Evolutionary conservation across 2,888 invertebrate species (phyloP), one percentile per base, ranked within the genome.

Genomic region (Helicoverpa assulta): DNA sequence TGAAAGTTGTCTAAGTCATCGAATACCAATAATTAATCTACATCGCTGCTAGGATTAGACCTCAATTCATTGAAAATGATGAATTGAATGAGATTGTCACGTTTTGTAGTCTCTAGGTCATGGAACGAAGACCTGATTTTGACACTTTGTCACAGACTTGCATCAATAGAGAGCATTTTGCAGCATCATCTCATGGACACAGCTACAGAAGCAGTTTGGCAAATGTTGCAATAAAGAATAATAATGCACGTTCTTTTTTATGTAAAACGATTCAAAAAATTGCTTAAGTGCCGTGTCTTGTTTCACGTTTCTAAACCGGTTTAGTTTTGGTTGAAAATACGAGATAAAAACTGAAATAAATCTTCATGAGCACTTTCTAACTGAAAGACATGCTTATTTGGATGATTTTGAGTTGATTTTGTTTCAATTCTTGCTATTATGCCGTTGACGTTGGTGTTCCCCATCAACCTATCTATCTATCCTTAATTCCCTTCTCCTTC

Each of bases 181-280:
- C 51, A n/a, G 52, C 29, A 21, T 10, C 56, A 59, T 63, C 52
- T 51, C 43, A 60, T 14, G 55, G 58, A 54, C 47, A 59, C 55
- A 58, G 33, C 10, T 26, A 10, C 62, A 67, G 67, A 68, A 68
- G 68, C 54, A 73, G 57, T 58, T 69, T 59, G 52, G 54, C 55
- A 67, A 79, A 57, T 33, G 65, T 61, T 75, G 64, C 66, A 68
- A 72, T 79, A 68, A 71, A 70, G 2, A 53, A 33, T 53, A 52
- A 50, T 66, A 60, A 50, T 60, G 57, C 33, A 58, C 57, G 57
- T 72, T 56, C 19, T 60, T 61, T 78, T 78, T 78, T 76, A 78
- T 79, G 66, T 68, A 76, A 63, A 70, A 56, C 60, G 50, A 64
- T 67, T 61, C 33, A 47, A 26, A 58, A 67, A 74, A 64, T 70